Evolutionary conservation across 2,113 vertebrate species (phyloP), one percentile per base, ranked within the genome.

Genomic region (Clarias magur): DNA sequence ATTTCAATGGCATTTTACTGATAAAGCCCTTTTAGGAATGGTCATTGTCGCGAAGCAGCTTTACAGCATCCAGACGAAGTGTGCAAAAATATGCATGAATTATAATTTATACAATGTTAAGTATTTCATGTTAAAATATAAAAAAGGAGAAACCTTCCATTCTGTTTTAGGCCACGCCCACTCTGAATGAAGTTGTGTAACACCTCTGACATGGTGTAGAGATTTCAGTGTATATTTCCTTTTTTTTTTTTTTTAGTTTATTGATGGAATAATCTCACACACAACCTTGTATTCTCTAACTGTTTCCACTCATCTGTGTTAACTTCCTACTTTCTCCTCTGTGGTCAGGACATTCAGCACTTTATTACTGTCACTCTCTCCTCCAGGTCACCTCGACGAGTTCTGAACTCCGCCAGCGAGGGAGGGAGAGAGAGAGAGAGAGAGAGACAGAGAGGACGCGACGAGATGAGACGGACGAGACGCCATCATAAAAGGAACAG

Each of bases 401-500:
- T 88, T 88, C 76, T 62, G 78, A 78, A 80, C 86, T 83, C 73
- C 27, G 75, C 75, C 34, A 85, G 79, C 13, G n/a, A 16, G 59
- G 15, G 53, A 21, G 25, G 15, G 25, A 21, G 21, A 3, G 48
- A 70, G 9, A 56, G 27, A 70, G 68, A 76, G 60, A 60, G 68
- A 73, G 23, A 42, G 75, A 17, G 67, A 57, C 25, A 17, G 73
- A 17, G 16, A 91, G 57, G 80, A 56, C 2, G 91, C 91, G 89
- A 90, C 88, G 91, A 93, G 89, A 90, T 88, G 91, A 93, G 92
- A 93, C 92, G 91, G 92, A 93, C 92, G 90, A 89, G 93, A 94
- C 92, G 88, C 89, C 93, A 92, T 91, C 92, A 91, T 94, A 93
- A 95, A 94, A 94, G 93, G 92, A 89, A 87, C 87, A 89, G 86